These are phyloP conservation scores for Salpingus planirostris DNA, from an alignment of 2,888 invertebrate species.

Conservation along the genomic window DNA sequence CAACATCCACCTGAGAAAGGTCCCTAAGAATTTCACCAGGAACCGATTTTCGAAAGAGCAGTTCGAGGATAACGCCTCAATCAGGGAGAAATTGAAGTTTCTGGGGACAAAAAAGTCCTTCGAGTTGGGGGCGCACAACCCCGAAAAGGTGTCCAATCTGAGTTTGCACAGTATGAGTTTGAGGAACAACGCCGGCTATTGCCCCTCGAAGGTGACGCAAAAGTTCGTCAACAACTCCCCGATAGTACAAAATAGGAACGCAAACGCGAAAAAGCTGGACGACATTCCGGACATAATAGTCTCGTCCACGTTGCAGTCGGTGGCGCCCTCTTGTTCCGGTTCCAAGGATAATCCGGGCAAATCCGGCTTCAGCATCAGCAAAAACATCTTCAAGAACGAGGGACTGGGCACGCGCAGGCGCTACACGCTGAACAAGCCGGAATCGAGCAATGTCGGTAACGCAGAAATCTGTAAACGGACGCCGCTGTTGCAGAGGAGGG, in stretches of 20 bases:
- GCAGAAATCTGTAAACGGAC: constrained; percentile 21
- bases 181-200: constrained; percentile 18
- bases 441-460: constrained; percentile 19
- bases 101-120: constrained; percentile 1
- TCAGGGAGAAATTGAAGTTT: constrained; percentile 9
- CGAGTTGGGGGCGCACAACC: not conserved
- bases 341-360: constrained; percentile 3
- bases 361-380: constrained; percentile 22
- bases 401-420: constrained; percentile 3
- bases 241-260: too few relatives aligned
- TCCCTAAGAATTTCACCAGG: constrained; percentile 38
- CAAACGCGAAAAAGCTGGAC: too few relatives aligned
- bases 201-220: constrained; percentile 31
- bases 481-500: constrained; percentile 20
- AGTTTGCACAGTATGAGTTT: constrained; percentile 29
- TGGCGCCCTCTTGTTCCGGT: too few relatives aligned
- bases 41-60: constrained; percentile 32
- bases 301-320: constrained; percentile 20
- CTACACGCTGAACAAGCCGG: constrained; percentile 16
- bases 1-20: constrained; percentile 30
- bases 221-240: constrained; percentile 20
- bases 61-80: constrained; percentile 16
- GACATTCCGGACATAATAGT: constrained; percentile 26
- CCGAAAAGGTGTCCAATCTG: constrained; percentile 24
- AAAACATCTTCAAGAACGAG: constrained; percentile 24